Evolutionary conservation across 1,140 invertebrate species (phyloP).

Genomic region (Anthonomus grandis): DNA sequence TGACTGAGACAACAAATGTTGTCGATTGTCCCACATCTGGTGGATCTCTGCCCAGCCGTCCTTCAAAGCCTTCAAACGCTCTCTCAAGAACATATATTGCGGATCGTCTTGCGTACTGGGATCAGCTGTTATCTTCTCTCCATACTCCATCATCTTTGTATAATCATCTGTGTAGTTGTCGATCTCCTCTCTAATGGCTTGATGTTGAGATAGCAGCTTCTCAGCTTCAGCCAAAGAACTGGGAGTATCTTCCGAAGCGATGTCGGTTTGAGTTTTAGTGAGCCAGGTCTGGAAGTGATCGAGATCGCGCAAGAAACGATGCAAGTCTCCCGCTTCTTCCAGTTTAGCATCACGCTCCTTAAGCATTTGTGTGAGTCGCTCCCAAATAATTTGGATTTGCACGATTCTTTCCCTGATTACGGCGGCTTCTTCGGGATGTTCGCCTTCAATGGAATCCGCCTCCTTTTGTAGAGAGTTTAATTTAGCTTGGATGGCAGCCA

Average conservation of each 20-base stretch:
- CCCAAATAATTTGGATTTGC: conserved; percentile 90
- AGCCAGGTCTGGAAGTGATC: conserved; percentile 98
- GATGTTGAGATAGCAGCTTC: conserved; percentile 92
- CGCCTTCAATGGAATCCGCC: conserved; percentile 83
- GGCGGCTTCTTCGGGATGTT: conserved; percentile 94
- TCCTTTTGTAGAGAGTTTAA: conserved; percentile 89
- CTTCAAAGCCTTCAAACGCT: conserved; percentile 93
- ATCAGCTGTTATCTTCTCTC: conserved; percentile 86
- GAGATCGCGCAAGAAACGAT: conserved; percentile 96
- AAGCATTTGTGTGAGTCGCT: conserved; percentile 93
- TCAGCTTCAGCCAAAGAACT: conserved; percentile 95
- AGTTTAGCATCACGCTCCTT: conserved; percentile 97
- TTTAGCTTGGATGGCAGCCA: conserved; percentile 98
- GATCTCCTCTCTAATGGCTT: conserved; percentile 97
- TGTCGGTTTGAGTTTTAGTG: conserved; percentile 95
- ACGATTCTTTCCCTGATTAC: conserved; percentile 87
- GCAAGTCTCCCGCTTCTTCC: conserved; percentile 97
- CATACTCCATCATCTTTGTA: conserved; percentile 99
- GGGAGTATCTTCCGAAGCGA: conserved; percentile 97
- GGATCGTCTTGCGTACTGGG: conserved; percentile 80
- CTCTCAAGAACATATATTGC: conserved; percentile 98
- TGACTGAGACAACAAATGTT: conserved; percentile 90
- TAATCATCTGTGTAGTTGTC: conserved; percentile 98
- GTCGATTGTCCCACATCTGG: conserved; percentile 99
- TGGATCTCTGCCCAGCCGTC: conserved; percentile 98